phyloP scores from a whole-genome alignment of 2,888 invertebrate genomes.

The Synanthedon myopaeformis region DNA sequence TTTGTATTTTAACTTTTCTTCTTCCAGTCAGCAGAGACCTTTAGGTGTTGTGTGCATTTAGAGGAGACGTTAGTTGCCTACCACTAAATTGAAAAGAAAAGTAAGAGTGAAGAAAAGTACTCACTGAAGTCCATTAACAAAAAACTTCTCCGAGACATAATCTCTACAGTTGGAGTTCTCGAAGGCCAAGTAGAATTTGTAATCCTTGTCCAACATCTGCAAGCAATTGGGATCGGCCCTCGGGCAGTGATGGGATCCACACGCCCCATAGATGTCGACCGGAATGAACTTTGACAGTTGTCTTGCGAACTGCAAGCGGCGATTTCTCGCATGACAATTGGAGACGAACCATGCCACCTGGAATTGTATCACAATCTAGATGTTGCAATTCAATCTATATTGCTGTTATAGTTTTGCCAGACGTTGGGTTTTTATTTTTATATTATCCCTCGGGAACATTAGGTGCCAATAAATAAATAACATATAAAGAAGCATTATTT shows the following conservation, averaged over 20 bases:
- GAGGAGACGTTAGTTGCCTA: no score
- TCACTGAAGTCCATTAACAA: constrained; percentile 91
- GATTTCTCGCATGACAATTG: constrained; percentile 94
- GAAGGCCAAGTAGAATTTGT: constrained; percentile 97
- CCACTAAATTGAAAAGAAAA: no score
- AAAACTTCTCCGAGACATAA: constrained; percentile 97
- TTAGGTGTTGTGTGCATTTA: no score
- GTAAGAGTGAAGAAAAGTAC: constrained; percentile 21
- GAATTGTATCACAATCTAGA: not conserved
- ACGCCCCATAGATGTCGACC: constrained; percentile 92
- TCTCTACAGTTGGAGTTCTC: constrained; percentile 97
- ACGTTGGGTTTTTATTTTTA: no score
- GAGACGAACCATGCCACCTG: constrained; percentile 98
- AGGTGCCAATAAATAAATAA: no score
- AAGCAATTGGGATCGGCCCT: constrained; percentile 88
- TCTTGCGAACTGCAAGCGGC: constrained; percentile 87
- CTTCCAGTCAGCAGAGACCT: no score
- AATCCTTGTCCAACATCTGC: constrained; percentile 89
- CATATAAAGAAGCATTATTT: no score
- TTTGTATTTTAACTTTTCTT: no score
- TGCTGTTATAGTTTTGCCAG: no score
- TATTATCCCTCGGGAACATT: no score
- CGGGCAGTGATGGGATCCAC: constrained; percentile 87
- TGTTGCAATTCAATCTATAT: no score
- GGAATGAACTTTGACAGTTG: constrained; percentile 87